Percentiles rank a stretch among this genome's conserved stretches.
These are phyloP conservation scores for Hyperoodon ampullatus DNA, from an alignment of 2,113 vertebrate species.

Conservation along the genomic window DNA sequence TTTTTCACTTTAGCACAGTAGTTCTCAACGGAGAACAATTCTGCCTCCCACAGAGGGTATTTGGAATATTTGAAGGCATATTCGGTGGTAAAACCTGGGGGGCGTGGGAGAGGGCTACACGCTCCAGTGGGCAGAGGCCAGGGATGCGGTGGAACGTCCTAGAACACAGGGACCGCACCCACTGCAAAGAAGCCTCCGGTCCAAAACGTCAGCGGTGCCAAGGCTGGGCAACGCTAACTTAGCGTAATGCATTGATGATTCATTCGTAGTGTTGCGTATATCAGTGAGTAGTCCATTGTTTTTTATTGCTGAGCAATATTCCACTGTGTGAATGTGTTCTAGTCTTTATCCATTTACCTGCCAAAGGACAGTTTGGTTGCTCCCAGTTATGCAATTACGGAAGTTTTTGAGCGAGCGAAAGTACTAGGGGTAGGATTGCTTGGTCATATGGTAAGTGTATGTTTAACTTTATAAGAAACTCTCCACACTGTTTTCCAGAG, in stretches of 20 bases:
- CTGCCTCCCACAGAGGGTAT: neutral
- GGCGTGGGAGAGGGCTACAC: fast-evolving
- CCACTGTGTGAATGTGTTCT: neutral
- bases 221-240: neutral
- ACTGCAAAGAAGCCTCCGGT: neutral
- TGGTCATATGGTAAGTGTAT: neutral
- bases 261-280: neutral
- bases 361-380: neutral
- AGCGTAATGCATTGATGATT: neutral
- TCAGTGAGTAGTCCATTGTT: neutral
- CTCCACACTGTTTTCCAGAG: neutral
- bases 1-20: neutral
- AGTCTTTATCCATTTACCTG: neutral
- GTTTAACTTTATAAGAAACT: neutral
- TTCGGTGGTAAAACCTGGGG: neutral
- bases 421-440: neutral
- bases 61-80: neutral
- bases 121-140: neutral
- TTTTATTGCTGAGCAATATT: neutral
- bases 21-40: neutral
- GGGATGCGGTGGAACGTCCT: neutral
- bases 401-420: neutral
- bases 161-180: neutral
- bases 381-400: neutral
- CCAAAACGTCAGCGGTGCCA: neutral